Conservation (phyloP, 1,140 invertebrate genomes). For the Panulirus ornatus region DNA sequence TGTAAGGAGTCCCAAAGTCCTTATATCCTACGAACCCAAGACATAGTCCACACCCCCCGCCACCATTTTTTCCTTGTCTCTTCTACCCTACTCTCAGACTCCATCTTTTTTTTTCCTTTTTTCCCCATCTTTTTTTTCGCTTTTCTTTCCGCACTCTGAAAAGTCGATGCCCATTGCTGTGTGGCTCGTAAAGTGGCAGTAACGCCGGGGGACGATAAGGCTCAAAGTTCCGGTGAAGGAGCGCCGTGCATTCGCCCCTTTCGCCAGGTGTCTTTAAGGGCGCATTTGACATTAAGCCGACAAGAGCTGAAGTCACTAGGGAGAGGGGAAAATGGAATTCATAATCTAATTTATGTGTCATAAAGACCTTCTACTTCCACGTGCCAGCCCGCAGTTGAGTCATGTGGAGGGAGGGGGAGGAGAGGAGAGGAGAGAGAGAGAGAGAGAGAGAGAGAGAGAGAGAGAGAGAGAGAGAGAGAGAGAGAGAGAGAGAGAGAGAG, state of each 20-base stretch:
- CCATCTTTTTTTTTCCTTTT: background rate
- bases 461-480: background rate
- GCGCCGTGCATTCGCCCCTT: background rate
- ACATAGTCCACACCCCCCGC: too few species aligned
- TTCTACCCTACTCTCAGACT: too few species aligned
- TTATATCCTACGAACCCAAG: too few species aligned
- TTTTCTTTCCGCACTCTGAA: constrained; percentile 11
- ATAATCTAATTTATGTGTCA: constrained; percentile 64
- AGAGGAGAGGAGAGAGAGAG: background rate
- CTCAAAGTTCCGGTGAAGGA: background rate
- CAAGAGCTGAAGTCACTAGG: constrained; percentile 42
- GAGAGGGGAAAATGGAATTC: constrained; percentile 64
- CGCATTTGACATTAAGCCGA: constrained; percentile 41
- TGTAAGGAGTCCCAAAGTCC: too few species aligned
- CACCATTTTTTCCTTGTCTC: too few species aligned
- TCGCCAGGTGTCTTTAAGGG: constrained; percentile 32
- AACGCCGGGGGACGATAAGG: background rate
- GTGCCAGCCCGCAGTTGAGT: constrained; percentile 34
- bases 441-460: background rate
- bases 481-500: background rate
- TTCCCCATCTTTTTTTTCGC: background rate
- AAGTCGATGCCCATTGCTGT: constrained; percentile 31
- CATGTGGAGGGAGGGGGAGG: background rate
- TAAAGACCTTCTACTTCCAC: constrained; percentile 61
- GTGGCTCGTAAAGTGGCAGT: background rate